Evolutionary conservation across 2,113 vertebrate genomes (phyloP), one percentile per base, ranked within the genome.

Genomic region (Isurus oxyrinchus): DNA sequence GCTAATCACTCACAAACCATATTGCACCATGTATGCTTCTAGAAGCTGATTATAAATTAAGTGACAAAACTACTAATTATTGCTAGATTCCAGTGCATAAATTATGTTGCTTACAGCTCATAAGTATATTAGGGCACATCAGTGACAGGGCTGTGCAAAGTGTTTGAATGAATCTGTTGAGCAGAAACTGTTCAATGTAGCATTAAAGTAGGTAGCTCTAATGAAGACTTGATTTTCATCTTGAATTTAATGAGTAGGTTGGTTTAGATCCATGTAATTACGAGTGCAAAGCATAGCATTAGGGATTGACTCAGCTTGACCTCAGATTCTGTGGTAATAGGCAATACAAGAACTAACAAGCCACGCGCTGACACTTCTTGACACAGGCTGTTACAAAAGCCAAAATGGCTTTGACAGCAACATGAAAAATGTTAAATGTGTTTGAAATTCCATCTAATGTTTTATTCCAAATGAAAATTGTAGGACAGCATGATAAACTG

Each of bases 181-280:
- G 67, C 66, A 53, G 67, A 95, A 95, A 95, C 76, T 95, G 94
- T 95, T 95, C 67, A 95, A 95, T 95, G 94, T 72, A 72, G 66
- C 94, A 95, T 95, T 95, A 95, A 95, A 95, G 94, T 25, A 72
- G 94, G 66, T 72, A 55, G 49, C 94, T 95, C 67, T 72, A 95
- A 95, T 95, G 67, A 95, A 72, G 40, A 95, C 94, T 95, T 95
- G 44, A 95, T 95, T 95, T 72, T 95, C 94, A 95, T 95, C 94
- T 95, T 95, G 94, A 95, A 59, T 95, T 95, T 95, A 95, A 95
- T 95, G 94, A 95, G 94, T 95, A 72, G 67, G 94, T 72, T 95
- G 94, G 25, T 76, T 95, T 95, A 95, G 94, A 27, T 95, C 94
- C 66, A 95, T 95, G 94, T 95, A 95, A 95, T 95, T 95, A 95